A percentile compares a stretch with the other conserved stretches of the same genome.
Conservation (phyloP, 2,113 vertebrate species). For the Cebus imitator region DNA sequence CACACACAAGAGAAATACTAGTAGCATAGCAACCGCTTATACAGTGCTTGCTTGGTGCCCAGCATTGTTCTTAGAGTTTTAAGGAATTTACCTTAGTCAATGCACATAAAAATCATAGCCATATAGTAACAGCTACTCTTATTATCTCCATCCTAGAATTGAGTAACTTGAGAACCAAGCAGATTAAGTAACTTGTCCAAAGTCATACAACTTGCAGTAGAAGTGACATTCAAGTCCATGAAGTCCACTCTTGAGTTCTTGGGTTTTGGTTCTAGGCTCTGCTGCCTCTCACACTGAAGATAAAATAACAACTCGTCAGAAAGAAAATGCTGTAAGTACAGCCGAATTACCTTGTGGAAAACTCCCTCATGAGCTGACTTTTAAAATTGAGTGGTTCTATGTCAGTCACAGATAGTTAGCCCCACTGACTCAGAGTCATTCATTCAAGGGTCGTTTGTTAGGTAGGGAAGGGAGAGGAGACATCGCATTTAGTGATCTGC, state of each 20-base stretch:
- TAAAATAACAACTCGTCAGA: not conserved
- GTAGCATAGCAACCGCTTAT: not conserved
- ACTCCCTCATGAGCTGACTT: not conserved
- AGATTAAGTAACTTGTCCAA: not conserved
- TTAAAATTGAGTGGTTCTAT: not conserved
- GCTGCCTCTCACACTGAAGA: not conserved
- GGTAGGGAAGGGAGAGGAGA: not conserved
- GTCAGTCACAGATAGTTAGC: not conserved
- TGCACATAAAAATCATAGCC: not conserved
- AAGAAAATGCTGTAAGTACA: not conserved
- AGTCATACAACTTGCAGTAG: not conserved
- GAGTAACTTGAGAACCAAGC: not conserved
- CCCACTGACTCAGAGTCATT: not conserved
- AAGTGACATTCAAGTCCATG: not conserved
- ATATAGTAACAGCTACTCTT: rapidly evolving
- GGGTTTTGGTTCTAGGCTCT: not conserved
- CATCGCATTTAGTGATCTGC: not conserved
- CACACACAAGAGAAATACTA: not conserved
- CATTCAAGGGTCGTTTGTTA: not conserved
- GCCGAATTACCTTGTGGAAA: not conserved
- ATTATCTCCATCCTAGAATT: not conserved
- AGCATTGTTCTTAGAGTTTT: not conserved
- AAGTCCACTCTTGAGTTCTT: not conserved
- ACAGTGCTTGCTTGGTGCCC: not conserved
- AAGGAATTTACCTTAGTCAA: not conserved